A percentile compares a stretch with the other conserved stretches of the same genome.
Conservation (phyloP, 2,888 invertebrate species). For the Embidobia sp. region DNA sequence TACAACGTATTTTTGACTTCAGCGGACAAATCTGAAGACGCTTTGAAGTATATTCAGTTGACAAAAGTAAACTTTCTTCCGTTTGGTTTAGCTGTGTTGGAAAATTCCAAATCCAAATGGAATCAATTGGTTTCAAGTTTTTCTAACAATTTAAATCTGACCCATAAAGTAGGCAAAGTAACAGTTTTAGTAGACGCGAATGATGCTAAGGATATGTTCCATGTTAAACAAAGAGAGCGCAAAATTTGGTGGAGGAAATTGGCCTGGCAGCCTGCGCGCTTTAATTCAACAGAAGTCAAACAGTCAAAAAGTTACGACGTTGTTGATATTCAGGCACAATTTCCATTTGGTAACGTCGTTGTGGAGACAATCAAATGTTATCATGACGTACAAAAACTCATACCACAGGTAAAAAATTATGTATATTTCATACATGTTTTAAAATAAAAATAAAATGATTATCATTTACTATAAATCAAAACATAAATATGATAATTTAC, state of each 20-base stretch:
- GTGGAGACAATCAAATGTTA: constrained; percentile 84
- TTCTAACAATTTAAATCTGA: constrained; percentile 39
- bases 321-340: constrained; percentile 86
- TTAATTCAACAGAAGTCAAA: constrained; percentile 85
- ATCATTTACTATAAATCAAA: too few species aligned
- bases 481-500: too few species aligned
- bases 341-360: constrained; percentile 84
- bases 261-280: constrained; percentile 85
- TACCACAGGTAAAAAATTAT: constrained; percentile 57
- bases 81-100: constrained; percentile 73
- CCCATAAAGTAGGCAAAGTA: constrained; percentile 72
- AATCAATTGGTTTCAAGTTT: constrained; percentile 66
- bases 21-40: constrained; percentile 66
- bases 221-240: constrained; percentile 89
- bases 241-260: constrained; percentile 94
- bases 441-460: not conserved
- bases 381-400: constrained; percentile 69
- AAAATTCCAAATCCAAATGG: constrained; percentile 70
- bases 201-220: constrained; percentile 85
- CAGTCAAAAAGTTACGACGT: constrained; percentile 79
- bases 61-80: constrained; percentile 68
- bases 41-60: constrained; percentile 65
- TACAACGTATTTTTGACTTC: constrained; percentile 81
- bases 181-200: constrained; percentile 69
- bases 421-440: not conserved